phyloP scores from a whole-genome alignment of 2,888 invertebrate genomes.

The Mythimna impura region DNA sequence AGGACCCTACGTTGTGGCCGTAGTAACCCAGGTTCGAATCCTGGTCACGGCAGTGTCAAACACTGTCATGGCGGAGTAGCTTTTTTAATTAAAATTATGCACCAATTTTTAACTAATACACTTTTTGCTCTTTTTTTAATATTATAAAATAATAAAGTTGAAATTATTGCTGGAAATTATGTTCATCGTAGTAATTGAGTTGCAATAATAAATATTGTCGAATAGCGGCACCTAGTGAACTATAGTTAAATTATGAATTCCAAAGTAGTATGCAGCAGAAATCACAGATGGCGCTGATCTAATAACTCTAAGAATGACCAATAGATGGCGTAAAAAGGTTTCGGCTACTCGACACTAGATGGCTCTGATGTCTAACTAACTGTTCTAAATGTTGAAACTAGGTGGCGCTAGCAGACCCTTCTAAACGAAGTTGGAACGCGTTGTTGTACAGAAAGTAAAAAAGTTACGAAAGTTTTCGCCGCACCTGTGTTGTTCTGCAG shows the following conservation, averaged over 20 bases:
- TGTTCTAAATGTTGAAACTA: constrained; percentile 6
- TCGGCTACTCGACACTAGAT: constrained; percentile 37
- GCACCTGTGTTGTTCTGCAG: constrained; percentile 38
- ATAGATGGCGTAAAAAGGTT: constrained; percentile 44
- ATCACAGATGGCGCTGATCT: constrained; percentile 40
- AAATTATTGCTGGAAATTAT: too few relatives aligned
- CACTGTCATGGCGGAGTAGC: constrained; percentile 84
- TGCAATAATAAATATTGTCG: too few relatives aligned
- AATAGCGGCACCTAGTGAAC: constrained; percentile 39
- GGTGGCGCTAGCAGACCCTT: constrained; percentile 47
- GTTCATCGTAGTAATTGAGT: too few relatives aligned
- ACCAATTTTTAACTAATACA: too few relatives aligned
- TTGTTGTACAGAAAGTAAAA: background rate
- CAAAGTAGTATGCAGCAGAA: background rate
- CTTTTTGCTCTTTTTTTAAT: background rate
- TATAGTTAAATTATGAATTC: background rate
- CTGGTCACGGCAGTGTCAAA: constrained; percentile 91
- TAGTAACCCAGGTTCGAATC: constrained; percentile 95
- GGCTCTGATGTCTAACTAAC: background rate
- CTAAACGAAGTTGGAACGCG: constrained; percentile 2
- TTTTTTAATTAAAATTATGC: constrained; percentile 48
- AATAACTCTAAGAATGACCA: background rate
- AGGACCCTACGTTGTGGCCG: constrained; percentile 94
- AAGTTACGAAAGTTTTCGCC: constrained; percentile 61
- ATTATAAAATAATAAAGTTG: background rate